phyloP scores from a whole-genome alignment of 92 coral and sea anemone genomes.

The Chrysogorgia sp. region DNA sequence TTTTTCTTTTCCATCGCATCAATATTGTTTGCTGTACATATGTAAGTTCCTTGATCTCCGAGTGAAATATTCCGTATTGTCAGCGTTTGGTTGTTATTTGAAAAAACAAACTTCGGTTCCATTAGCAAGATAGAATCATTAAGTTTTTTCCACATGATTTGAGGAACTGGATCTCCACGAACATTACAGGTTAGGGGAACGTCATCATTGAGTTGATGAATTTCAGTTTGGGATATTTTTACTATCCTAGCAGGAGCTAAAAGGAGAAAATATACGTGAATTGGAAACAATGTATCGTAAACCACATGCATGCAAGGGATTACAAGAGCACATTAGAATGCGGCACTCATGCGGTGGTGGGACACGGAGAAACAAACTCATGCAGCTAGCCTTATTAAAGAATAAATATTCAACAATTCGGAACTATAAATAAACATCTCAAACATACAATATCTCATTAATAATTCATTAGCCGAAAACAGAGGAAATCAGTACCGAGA shows the following conservation, averaged over 20 bases:
- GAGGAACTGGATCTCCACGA: slow-evolving; percentile 47
- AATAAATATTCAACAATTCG: too few relatives aligned
- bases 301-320: background rate
- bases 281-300: background rate
- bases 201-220: background rate
- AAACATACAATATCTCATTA: too few relatives aligned
- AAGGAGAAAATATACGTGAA: slow-evolving; percentile 5
- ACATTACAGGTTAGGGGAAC: slow-evolving; percentile 35
- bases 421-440: too few relatives aligned
- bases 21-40: slow-evolving; percentile 45
- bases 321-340: background rate
- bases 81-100: slow-evolving; percentile 36
- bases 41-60: slow-evolving; percentile 51
- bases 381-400: too few relatives aligned
- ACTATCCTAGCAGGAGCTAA: slow-evolving; percentile 16
- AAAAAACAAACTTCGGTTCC: slow-evolving; percentile 12
- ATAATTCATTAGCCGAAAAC: too few relatives aligned
- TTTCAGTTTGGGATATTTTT: background rate
- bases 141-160: slow-evolving; percentile 39
- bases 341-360: too few relatives aligned
- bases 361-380: too few relatives aligned
- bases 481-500: too few relatives aligned
- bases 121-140: slow-evolving; percentile 29
- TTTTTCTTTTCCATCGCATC: slow-evolving; percentile 20
- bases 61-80: slow-evolving; percentile 47